phyloP scores from a whole-genome alignment of 1,140 invertebrate species.

The Pachyrhynchus sulphureomaculatus region DNA sequence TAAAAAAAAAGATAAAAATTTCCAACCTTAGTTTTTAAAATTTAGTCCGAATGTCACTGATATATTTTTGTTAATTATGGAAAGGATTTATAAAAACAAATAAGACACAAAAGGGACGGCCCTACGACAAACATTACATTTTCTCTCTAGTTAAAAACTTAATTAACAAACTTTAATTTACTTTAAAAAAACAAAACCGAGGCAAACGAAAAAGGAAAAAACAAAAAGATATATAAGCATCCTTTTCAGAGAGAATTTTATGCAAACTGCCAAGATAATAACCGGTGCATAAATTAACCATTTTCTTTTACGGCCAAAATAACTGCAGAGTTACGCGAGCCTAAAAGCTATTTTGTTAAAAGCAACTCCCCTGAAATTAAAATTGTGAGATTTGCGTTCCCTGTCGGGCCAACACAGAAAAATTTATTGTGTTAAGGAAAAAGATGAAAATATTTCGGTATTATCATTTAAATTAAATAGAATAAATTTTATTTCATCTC shows the following conservation, averaged over 20 bases:
- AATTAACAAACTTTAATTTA: constrained; percentile 36
- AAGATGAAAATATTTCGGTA: constrained; percentile 15
- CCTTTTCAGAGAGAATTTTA: constrained; percentile 31
- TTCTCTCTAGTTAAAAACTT: constrained; percentile 23
- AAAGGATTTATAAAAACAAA: no score
- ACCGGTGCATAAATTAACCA: constrained; percentile 36
- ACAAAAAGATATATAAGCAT: constrained; percentile 33
- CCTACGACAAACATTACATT: no score
- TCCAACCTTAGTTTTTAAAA: no score
- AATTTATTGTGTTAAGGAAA: constrained; percentile 26
- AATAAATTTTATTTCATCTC: no score
- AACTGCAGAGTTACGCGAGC: constrained; percentile 30
- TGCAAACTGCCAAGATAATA: constrained; percentile 35
- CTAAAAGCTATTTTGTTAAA: constrained; percentile 35
- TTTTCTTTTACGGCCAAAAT: constrained; percentile 33
- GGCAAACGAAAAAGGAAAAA: constrained; percentile 24
- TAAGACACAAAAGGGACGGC: no score
- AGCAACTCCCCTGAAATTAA: constrained; percentile 32
- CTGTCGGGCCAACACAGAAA: constrained; percentile 19
- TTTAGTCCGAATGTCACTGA: no score
- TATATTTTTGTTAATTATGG: no score
- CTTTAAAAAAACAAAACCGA: constrained; percentile 29
- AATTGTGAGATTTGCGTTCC: constrained; percentile 31
- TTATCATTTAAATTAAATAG: no score
- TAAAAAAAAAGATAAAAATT: no score